phyloP scores from a whole-genome alignment of 2,888 invertebrate species.

The Lasioglossum pauxillum region DNA sequence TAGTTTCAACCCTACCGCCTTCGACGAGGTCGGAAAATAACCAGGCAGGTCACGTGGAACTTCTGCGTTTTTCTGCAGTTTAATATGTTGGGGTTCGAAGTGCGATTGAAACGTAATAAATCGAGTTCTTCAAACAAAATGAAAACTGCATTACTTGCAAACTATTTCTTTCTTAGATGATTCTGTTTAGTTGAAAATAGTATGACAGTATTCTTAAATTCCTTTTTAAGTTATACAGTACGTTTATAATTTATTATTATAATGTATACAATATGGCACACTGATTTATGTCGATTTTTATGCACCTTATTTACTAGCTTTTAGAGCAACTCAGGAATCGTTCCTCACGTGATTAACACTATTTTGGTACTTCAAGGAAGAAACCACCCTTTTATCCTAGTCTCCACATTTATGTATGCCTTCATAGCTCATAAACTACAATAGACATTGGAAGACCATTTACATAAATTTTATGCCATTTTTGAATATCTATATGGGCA shows the following conservation, averaged over 20 bases:
- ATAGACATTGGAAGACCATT: neutral
- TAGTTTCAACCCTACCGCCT: slow-evolving; percentile 13
- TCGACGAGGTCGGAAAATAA: neutral
- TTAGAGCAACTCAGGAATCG: too few species aligned
- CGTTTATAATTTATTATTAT: neutral
- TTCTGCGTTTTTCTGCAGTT: neutral
- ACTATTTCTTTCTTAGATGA: neutral
- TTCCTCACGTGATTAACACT: too few species aligned
- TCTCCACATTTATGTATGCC: neutral
- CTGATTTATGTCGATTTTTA: too few species aligned
- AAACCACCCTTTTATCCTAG: neutral
- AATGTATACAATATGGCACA: neutral
- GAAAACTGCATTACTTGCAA: neutral
- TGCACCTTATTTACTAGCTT: too few species aligned
- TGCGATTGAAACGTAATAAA: neutral
- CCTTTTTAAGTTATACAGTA: neutral
- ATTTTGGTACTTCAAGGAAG: neutral
- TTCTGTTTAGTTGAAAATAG: neutral
- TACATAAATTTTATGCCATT: neutral
- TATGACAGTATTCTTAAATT: neutral
- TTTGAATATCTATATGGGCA: neutral
- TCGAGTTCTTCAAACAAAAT: neutral
- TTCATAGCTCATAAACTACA: neutral
- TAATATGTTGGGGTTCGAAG: neutral
- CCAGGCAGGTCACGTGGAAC: neutral